Percentiles rank a stretch among this genome's conserved stretches.
phyloP scores from a whole-genome alignment of 2,113 vertebrate species.

The Canis aureus region DNA sequence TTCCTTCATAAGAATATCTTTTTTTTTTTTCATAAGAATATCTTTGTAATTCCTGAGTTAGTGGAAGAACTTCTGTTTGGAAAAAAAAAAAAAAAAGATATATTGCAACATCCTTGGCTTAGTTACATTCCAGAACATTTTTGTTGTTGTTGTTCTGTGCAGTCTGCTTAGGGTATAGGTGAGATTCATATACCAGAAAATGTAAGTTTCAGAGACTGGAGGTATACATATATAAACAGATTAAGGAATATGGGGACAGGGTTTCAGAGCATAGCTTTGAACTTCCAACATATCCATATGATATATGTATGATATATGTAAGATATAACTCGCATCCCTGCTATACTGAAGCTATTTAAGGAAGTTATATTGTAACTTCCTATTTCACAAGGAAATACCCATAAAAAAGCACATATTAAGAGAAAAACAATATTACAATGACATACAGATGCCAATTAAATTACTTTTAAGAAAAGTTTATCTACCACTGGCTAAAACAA shows the following conservation, averaged over 20 bases:
- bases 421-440: neutral
- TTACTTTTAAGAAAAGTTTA: slow-evolving; percentile 10
- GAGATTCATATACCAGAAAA: neutral
- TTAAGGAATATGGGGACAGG: neutral
- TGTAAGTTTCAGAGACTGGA: neutral
- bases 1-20: neutral
- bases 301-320: neutral
- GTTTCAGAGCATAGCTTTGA: neutral
- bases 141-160: neutral
- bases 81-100: neutral
- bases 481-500: neutral
- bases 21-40: neutral
- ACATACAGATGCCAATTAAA: neutral
- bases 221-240: neutral
- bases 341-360: neutral
- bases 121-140: neutral
- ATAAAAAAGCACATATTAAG: neutral
- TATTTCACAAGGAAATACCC: neutral
- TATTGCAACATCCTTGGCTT: neutral
- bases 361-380: neutral
- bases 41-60: neutral
- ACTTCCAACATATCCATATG: neutral
- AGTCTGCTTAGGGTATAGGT: neutral
- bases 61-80: neutral
- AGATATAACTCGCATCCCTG: neutral